Base-by-base conservation (phyloP, 92 coral and sea anemone genomes). In the Zoanthus solanderi region DNA sequence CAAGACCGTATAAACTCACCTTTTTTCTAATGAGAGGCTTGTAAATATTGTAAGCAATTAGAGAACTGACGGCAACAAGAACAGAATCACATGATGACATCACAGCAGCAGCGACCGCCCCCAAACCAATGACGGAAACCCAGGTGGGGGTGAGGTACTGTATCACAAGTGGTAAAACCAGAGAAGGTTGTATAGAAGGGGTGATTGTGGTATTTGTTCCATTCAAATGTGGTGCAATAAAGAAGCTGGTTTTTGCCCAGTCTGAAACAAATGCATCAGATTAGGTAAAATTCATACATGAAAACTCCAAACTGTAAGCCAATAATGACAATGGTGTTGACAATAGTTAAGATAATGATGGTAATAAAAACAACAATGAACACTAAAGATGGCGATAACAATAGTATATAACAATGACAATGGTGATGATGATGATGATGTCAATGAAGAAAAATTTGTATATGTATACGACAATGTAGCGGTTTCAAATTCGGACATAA, bases 191-290 rank as follows among this genome's bases (percentile, higher is more conserved):
- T 18, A 60, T 75, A 15, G n/a, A 42, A 47, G 52, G 53, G 72
- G 5, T 6, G 72, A 30, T 11, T 13, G 67, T 63, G 45, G 3
- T 9, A 46, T 28, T 77, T 28, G 92, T 85, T 28, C 89, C 87
- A 10, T 90, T 79, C 23, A 76, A 73, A 0, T 52, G 75, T 9
- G 66, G 44, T 18, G 65, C 31, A 46, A 45, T 46, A 80, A 37
- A 37, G 42, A 85, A 90, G 17, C 71, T 54, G 8, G 92, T 90
- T 16, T 65, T 83, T 28, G 81, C 10, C 92, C 92, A 90, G 67
- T 90, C 92, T 90, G 83, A 68, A 89, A 17, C 16, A 16, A 77
- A 17, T 53, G 48, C 9, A 54, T n/a, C 4, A 5, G 44, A 13
- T n/a, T 57, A 13, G 65, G 4, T 57, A 57, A 57, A 57, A 13